Percentiles rank a stretch among this genome's conserved stretches.
Conservation (phyloP, 2,797 vertebrate species). For the Aulostomus chinensis region DNA sequence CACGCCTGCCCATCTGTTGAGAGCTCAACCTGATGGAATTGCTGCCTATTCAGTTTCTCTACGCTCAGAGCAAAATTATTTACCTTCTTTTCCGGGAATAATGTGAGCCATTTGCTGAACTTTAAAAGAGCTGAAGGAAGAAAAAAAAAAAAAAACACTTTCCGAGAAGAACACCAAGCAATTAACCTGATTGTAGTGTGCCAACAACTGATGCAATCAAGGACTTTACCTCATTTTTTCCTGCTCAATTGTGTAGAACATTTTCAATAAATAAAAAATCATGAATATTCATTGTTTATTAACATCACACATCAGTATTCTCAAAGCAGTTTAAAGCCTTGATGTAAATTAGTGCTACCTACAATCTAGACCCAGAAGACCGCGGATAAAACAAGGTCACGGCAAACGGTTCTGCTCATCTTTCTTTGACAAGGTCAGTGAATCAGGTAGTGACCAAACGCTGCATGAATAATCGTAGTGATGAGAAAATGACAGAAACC, state of each 20-base stretch:
- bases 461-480: slow-evolving; percentile 15
- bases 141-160: slow-evolving; percentile 24
- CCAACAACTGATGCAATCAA: slow-evolving; percentile 45
- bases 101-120: slow-evolving; percentile 52
- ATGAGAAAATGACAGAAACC: too few relatives aligned
- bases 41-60: slow-evolving; percentile 67
- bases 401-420: slow-evolving; percentile 38
- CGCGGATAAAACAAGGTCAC: slow-evolving; percentile 64
- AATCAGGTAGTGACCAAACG: slow-evolving; percentile 22
- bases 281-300: slow-evolving; percentile 76
- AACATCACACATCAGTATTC: slow-evolving; percentile 66
- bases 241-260: slow-evolving; percentile 43
- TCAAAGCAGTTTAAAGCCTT: slow-evolving; percentile 57
- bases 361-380: slow-evolving; percentile 60
- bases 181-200: slow-evolving; percentile 51
- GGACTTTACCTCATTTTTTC: slow-evolving; percentile 40
- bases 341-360: slow-evolving; percentile 70
- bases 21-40: slow-evolving; percentile 79
- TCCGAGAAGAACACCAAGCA: slow-evolving; percentile 22
- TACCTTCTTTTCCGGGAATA: slow-evolving; percentile 47
- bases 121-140: slow-evolving; percentile 38
- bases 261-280: slow-evolving; percentile 7
- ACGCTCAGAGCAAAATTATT: slow-evolving; percentile 64
- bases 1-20: slow-evolving; percentile 88
- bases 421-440: slow-evolving; percentile 68